Evolutionary conservation across 2,797 vertebrate species (phyloP), one percentile per base, ranked within the genome.

Genomic region (Silurus aristotelis): DNA sequence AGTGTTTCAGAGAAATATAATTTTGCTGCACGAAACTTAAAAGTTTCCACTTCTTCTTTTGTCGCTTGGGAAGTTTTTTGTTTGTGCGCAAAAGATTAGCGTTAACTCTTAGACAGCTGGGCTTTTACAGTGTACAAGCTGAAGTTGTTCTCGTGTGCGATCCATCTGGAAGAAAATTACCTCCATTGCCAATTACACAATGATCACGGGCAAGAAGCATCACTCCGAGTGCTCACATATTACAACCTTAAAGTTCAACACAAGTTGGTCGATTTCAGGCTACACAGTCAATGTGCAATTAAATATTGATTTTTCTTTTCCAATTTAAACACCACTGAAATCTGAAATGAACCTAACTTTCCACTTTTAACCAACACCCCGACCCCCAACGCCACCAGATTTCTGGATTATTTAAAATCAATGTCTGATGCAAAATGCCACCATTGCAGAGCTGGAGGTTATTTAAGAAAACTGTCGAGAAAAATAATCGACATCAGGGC

Each of bases 271-370:
- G 20, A 48, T 75, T 9, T 38, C 43, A 60, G 27, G 12, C 84
- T n/a, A 31, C 25, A 38, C 20, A 19, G 79, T 67, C 68, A 27
- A 73, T 67, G 61, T 20, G 15, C 43, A 64, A 85, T 75, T 82
- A 81, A 85, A 81, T 48, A 85, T 75, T n/a, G 58, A 85, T 64
- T 61, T 61, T 75, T 67, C n/a, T 67, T 31, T 22, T 19, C 56
- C 43, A 60, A 48, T 80, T 71, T 63, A 70, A 60, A 84, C 22
- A 17, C 38, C 15, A 19, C 15, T 46, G 27, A 31, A 31, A 70
- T n/a, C n/a, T 27, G 14, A 79, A 68, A 61, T 46, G 9, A 55
- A 82, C 52, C 14, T 43, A 80, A 38, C 77, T 10, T n/a, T 67
- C 14, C 5, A 61, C 22, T 61, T 52, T 15, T 68, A 48, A 19